Evolutionary conservation across 2,113 vertebrate genomes (phyloP), one percentile per base, ranked within the genome.

Genomic region (Anguilla rostrata): DNA sequence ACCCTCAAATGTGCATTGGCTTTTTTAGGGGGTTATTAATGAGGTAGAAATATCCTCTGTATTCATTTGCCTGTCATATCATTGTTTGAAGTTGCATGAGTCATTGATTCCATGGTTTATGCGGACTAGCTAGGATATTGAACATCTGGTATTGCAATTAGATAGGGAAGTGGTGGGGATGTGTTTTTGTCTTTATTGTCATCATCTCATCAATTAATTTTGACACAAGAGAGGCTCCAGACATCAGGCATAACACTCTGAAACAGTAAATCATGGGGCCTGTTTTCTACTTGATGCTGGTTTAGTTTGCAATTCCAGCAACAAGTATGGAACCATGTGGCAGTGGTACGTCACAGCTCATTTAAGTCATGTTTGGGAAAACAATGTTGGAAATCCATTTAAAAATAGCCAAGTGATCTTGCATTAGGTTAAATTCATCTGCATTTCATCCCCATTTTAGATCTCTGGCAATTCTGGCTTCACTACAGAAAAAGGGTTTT

Each of bases 181-280:
- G 71, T 75, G 71, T 75, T 34, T 75, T 75, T 75, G 71, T 75
- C 71, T 34, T 75, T 34, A 75, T 22, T 75, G 71, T 75, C 71
- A 75, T 29, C 71, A 34, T 75, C 71, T 75, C 71, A 75, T 75
- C 71, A 75, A 75, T 75, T 34, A 75, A n/a, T 26, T 34, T 14
- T 75, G 71, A 75, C 71, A 75, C 71, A 5, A 75, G 15, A 34
- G 71, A 75, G 71, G 9, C 71, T 75, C 40, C 40, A 41, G 78
- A 80, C 78, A 80, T 15, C 39, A 41, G 39, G 39, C 39, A 80
- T 15, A 20, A 22, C 78, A 18, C 78, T 34, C 78, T 40, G 78
- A n/a, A 40, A 39, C 40, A 34, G n/a, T 75, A 75, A 75, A 75
- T 34, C 71, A 9, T 75, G 71, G 26, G 71, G 26, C 9, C n/a